Evolutionary conservation across 2,888 invertebrate species (phyloP), one percentile per base, ranked within the genome.

Genomic region (Lithophane leautieri): DNA sequence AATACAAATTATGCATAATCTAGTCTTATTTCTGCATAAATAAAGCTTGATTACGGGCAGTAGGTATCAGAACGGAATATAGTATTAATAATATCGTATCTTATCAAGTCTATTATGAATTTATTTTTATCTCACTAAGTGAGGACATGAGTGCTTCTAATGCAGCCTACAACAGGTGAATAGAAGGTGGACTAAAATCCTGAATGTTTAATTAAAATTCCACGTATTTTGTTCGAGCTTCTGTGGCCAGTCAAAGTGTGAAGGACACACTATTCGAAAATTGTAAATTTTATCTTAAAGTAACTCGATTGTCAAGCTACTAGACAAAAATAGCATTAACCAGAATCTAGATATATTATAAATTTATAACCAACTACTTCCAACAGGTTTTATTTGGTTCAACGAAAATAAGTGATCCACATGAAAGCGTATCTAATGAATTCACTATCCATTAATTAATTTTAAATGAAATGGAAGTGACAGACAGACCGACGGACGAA

Each of bases 311-410:
- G 19, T 34, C 19, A 47, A 28, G 22, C 34, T 42, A 34, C 14
- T 56, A 34, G 19, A 60, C 25, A 66, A 74, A 74, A 67, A 56
- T 61, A 75, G 14, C 16, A 42, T 63, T 66, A 74, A 60, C 54
- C 66, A 54, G 25, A 80, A 61, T 61, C 22, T 66, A 44, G 34
- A 47, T 28, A 61, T n/a, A n/a, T n/a, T n/a, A n/a, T n/a, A n/a
- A n/a, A n/a, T n/a, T n/a, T n/a, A n/a, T 52, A 80, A 78, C 22
- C n/a, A 65, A 34, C 56, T 16, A 56, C 34, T 67, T 62, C 42
- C 42, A 62, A 62, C 76, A 50, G 67, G 40, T 78, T 78, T 78
- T 66, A 54, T 81, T n/a, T 14, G 22, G 56, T 40, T 14, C 25
- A 72, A 79, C 56, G 14, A 54, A 54, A 65, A 73, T 78, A 65